Evolutionary conservation across 2,888 invertebrate species (phyloP).

Genomic region (Lasius platythorax): DNA sequence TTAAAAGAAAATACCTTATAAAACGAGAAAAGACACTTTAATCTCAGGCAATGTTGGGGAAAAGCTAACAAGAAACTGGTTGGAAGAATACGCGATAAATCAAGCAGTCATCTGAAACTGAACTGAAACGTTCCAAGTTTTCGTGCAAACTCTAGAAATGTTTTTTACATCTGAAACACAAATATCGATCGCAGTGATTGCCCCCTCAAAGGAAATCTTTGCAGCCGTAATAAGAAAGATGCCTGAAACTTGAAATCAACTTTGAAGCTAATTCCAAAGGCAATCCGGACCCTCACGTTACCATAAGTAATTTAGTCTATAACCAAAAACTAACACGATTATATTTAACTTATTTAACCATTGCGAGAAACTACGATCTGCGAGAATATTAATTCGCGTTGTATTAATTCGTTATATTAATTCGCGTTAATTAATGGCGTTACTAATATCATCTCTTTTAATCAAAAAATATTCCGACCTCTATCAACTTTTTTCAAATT

Average conservation of each 20-base stretch:
- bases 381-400: neutral
- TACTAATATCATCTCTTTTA: neutral
- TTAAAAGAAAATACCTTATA: neutral
- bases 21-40: neutral
- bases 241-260: slow-evolving; percentile 21
- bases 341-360: slow-evolving; percentile 21
- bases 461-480: neutral
- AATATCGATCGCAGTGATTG: neutral
- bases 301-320: slow-evolving; percentile 27
- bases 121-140: slow-evolving; percentile 8
- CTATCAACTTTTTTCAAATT: neutral
- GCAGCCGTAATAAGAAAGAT: slow-evolving; percentile 4
- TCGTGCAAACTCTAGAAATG: neutral
- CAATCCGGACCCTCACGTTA: neutral
- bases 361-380: neutral
- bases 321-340: slow-evolving; percentile 8
- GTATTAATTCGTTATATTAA: neutral
- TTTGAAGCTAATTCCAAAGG: slow-evolving; percentile 21
- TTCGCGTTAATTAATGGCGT: neutral
- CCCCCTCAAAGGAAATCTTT: neutral
- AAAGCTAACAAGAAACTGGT: neutral
- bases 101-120: neutral
- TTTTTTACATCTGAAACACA: slow-evolving; percentile 14
- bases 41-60: neutral
- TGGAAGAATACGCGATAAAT: neutral